Conservation (phyloP, 2,888 invertebrate species). For the Rotaria macrura region DNA sequence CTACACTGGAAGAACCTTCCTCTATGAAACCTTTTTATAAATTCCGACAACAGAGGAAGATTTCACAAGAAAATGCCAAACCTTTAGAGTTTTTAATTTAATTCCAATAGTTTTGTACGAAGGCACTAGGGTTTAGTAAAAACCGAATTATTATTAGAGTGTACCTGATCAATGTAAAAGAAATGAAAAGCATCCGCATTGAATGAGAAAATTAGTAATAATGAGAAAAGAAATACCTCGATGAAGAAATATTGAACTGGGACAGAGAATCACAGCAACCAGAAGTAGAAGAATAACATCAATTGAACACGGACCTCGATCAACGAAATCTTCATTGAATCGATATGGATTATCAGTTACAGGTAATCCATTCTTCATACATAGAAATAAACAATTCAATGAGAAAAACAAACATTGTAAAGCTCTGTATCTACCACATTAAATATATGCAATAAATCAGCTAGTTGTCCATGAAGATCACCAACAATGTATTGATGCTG, state of each 20-base stretch:
- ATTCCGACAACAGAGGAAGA: no score
- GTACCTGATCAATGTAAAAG: neutral
- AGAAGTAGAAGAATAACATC: constrained; percentile 71
- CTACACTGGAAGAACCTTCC: no score
- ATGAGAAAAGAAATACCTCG: constrained; percentile 67
- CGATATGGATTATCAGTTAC: constrained; percentile 78
- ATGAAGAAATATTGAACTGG: constrained; percentile 74
- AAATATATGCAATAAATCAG: no score
- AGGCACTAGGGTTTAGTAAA: no score
- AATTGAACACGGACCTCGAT: constrained; percentile 74
- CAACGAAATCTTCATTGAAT: constrained; percentile 89
- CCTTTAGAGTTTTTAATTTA: no score
- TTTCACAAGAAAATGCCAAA: no score
- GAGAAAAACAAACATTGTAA: neutral
- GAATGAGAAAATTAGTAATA: no score
- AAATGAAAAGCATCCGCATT: no score
- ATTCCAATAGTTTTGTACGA: no score
- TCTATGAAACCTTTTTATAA: no score
- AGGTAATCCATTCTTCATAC: constrained; percentile 91
- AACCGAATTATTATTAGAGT: no score
- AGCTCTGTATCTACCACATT: no score
- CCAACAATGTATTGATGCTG: constrained; percentile 82
- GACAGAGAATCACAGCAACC: constrained; percentile 69
- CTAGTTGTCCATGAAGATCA: constrained; percentile 83
- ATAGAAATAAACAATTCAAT: constrained; percentile 43